phyloP scores from a whole-genome alignment of 1,140 invertebrate species.

The Diuraphis noxia region DNA sequence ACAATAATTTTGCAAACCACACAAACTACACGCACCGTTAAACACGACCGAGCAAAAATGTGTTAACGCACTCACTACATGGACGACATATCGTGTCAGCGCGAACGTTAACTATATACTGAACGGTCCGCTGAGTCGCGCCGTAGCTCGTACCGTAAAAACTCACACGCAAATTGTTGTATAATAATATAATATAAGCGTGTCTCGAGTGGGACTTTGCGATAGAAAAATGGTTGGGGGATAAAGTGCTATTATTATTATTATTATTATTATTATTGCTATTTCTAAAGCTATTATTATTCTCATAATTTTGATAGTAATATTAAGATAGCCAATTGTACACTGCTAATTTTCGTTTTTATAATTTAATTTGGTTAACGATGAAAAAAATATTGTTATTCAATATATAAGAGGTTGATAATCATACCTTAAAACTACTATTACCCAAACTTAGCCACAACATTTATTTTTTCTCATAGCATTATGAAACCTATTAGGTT shows the following conservation, averaged over 20 bases:
- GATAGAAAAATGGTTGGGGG: conserved; percentile 8
- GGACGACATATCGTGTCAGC: background rate
- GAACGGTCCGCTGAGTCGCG: conserved; percentile 11
- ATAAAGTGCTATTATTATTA: background rate
- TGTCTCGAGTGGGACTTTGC: conserved; percentile 31
- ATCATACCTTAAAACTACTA: too few species aligned
- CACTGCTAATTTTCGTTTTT: background rate
- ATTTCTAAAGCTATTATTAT: background rate
- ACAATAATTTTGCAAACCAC: background rate
- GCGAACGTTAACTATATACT: conserved; percentile 35
- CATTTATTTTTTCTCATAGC: background rate
- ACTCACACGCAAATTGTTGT: conserved; percentile 33
- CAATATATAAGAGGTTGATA: background rate
- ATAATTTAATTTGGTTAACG: background rate
- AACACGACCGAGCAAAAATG: conserved; percentile 7
- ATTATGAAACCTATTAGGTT: background rate
- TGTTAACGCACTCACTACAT: conserved; percentile 32
- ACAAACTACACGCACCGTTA: conserved; percentile 29
- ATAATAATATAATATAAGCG: conserved; percentile 16
- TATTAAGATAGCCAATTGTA: background rate
- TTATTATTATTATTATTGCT: background rate
- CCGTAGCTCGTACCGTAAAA: background rate
- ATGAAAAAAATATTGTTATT: background rate
- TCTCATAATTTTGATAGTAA: background rate
- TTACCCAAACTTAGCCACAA: too few species aligned